phyloP scores from a whole-genome alignment of 2,797 vertebrate genomes.

The Lepidocolaptes lacrymiger region DNA sequence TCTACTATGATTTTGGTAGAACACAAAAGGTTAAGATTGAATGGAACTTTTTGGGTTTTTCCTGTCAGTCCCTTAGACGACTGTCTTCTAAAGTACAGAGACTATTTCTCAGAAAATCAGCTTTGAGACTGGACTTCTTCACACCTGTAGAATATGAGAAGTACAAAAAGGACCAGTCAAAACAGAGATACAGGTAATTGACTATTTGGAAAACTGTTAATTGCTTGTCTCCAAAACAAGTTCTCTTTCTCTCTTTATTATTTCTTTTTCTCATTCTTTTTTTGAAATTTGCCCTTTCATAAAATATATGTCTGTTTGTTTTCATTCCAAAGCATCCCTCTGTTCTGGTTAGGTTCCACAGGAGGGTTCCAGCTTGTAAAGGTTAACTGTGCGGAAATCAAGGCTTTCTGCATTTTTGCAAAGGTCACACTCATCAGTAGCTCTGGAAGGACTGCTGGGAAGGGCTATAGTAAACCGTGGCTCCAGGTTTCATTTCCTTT shows the following conservation, averaged over 20 bases:
- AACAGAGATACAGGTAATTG: background rate
- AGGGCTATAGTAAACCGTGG: constrained; percentile 59
- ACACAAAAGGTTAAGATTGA: background rate
- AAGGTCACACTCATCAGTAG: constrained; percentile 81
- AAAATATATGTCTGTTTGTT: background rate
- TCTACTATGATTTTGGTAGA: background rate
- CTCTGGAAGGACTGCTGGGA: constrained; percentile 76
- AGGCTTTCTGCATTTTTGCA: constrained; percentile 77
- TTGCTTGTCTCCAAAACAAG: background rate
- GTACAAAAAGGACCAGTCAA: background rate
- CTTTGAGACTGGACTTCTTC: background rate
- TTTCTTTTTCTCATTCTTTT: background rate
- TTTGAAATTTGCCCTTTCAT: background rate
- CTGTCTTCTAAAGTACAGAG: background rate
- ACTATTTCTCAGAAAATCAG: background rate
- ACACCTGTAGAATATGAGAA: background rate
- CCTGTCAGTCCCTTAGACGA: background rate
- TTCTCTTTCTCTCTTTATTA: background rate
- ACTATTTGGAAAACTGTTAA: background rate
- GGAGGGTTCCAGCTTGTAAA: constrained; percentile 77
- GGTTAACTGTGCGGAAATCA: constrained; percentile 82
- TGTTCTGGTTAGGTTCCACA: constrained; percentile 68
- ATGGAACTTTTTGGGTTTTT: background rate
- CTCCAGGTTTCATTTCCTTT: constrained; percentile 77
- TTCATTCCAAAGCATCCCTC: constrained; percentile 54